These are phyloP conservation scores for Aspidiotus rigidus DNA, from an alignment of 2,888 invertebrate genomes.

Conservation along the genomic window DNA sequence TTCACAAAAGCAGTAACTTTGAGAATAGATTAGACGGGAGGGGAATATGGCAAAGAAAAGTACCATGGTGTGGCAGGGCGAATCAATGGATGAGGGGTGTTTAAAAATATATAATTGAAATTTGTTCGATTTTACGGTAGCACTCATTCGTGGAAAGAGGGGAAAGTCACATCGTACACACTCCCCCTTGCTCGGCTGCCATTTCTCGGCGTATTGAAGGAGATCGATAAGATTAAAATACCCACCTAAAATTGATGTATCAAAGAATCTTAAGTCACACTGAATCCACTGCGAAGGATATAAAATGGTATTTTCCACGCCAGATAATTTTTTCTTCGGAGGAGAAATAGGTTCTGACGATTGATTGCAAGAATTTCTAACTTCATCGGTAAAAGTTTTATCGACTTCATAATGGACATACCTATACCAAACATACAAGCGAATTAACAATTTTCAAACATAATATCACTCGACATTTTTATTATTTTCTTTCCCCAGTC, in stretches of 20 bases:
- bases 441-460: neutral
- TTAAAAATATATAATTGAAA: too few relatives aligned
- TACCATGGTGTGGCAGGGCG: too few relatives aligned
- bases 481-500: too few relatives aligned
- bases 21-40: too few relatives aligned
- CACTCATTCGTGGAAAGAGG: too few relatives aligned
- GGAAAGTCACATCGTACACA: too few relatives aligned
- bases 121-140: neutral
- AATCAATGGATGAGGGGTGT: too few relatives aligned
- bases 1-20: neutral
- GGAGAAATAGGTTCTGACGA: conserved; percentile 24
- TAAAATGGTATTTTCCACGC: conserved; percentile 50
- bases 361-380: conserved; percentile 26
- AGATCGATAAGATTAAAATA: neutral
- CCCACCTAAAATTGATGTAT: conserved; percentile 76
- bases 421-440: conserved; percentile 44
- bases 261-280: conserved; percentile 83
- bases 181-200: too few relatives aligned
- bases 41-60: too few relatives aligned
- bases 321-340: conserved; percentile 32
- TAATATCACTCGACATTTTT: neutral
- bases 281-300: conserved; percentile 95
- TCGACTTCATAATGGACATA: conserved; percentile 98
- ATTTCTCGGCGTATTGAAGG: too few relatives aligned
- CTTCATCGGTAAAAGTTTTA: conserved; percentile 34